phyloP scores from a whole-genome alignment of 2,113 vertebrate species.

The Terrapene triunguis region DNA sequence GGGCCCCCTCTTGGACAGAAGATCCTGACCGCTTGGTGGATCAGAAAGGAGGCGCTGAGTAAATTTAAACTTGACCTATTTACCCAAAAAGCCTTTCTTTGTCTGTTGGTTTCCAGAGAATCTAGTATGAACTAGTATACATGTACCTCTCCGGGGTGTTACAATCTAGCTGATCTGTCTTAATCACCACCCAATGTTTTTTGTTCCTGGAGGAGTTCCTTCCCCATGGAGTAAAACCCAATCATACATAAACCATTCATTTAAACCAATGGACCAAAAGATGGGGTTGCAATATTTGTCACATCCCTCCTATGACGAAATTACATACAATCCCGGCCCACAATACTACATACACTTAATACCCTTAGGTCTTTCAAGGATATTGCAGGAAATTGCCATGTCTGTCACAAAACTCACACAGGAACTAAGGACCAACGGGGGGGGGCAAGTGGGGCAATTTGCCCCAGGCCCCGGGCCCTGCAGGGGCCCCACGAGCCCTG shows the following conservation, averaged over 20 bases:
- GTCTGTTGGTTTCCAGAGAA: not conserved
- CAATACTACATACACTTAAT: no score
- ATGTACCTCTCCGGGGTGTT: no score
- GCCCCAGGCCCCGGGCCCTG: no score
- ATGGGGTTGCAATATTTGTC: no score
- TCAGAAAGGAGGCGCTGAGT: not conserved
- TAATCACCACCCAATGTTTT: not conserved
- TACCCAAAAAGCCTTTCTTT: not conserved
- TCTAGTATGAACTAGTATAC: no score
- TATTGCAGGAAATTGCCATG: no score
- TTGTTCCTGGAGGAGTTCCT: not conserved
- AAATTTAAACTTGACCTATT: not conserved
- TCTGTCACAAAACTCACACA: not conserved
- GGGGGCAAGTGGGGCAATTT: no score
- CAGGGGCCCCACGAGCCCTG: no score
- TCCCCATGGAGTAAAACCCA: not conserved
- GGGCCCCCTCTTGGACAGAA: not conserved
- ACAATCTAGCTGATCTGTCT: not conserved
- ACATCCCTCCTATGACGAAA: no score
- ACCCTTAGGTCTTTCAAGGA: no score
- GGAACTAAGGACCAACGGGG: not conserved
- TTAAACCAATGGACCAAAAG: not conserved
- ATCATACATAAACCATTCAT: not conserved
- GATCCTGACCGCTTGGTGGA: not conserved
- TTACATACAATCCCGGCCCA: no score